Percentiles rank a stretch among this genome's conserved stretches.
Conservation (phyloP, 2,113 vertebrate species). For the Scomber colias region DNA sequence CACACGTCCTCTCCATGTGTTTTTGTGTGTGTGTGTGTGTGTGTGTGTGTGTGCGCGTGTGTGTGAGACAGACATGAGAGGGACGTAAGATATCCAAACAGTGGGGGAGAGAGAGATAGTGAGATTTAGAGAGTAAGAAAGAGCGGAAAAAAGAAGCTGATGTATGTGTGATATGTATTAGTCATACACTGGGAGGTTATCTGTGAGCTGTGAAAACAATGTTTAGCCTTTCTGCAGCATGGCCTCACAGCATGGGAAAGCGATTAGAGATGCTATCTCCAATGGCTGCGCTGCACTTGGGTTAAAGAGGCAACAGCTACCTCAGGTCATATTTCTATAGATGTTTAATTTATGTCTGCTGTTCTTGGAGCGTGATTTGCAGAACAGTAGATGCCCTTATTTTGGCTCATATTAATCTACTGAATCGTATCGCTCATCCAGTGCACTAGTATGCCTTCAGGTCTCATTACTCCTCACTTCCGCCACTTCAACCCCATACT, state of each 20-base stretch:
- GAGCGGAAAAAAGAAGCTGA: constrained; percentile 15
- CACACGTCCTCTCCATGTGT: constrained; percentile 52
- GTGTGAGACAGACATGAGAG: constrained; percentile 22
- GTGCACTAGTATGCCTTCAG: constrained; percentile 44
- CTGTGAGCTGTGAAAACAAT: constrained; percentile 83
- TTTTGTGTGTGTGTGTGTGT: constrained; percentile 25
- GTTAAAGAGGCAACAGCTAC: constrained; percentile 57
- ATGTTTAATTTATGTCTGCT: constrained; percentile 67
- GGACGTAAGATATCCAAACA: constrained; percentile 43
- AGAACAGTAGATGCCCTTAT: constrained; percentile 44
- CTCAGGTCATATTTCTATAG: constrained; percentile 65
- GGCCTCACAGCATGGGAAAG: constrained; percentile 75
- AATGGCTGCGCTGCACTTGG: constrained; percentile 36
- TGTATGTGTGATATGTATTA: constrained; percentile 67
- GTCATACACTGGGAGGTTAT: constrained; percentile 85
- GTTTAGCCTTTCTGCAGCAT: constrained; percentile 74
- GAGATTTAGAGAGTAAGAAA: constrained; percentile 10
- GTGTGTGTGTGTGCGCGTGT: constrained; percentile 5
- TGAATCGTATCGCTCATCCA: constrained; percentile 57
- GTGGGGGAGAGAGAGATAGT: constrained; percentile 34
- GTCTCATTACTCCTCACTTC: constrained; percentile 61
- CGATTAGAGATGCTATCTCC: constrained; percentile 75
- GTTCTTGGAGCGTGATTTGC: constrained; percentile 61
- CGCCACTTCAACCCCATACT: constrained; percentile 46
- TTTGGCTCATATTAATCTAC: constrained; percentile 61